phyloP scores from a whole-genome alignment of 2,797 vertebrate genomes.

The Florisuga fusca region DNA sequence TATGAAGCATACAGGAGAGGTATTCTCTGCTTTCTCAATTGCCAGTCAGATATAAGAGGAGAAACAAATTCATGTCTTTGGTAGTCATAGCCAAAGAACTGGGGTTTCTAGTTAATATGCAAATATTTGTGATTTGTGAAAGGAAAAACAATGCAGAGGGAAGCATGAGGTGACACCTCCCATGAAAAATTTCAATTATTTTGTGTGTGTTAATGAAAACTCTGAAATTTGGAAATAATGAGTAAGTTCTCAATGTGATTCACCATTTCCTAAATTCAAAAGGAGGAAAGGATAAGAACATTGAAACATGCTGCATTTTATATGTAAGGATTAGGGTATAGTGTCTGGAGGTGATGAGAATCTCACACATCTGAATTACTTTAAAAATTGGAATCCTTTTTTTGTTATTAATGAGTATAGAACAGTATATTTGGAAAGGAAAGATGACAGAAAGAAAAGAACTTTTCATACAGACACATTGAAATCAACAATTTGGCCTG shows the following conservation, averaged over 20 bases:
- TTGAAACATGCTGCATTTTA: background rate
- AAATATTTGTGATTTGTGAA: background rate
- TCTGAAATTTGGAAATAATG: background rate
- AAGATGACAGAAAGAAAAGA: background rate
- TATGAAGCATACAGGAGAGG: accelerated
- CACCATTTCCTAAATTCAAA: background rate
- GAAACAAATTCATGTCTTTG: background rate
- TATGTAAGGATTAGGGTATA: background rate
- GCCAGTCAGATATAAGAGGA: background rate
- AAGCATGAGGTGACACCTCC: background rate
- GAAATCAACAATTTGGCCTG: background rate
- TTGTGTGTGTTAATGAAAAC: background rate
- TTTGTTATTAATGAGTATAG: background rate
- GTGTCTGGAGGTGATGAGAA: background rate
- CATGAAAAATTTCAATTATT: background rate
- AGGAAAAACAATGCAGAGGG: background rate
- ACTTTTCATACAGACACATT: background rate
- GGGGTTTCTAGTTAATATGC: background rate
- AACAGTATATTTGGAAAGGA: background rate
- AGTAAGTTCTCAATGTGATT: background rate
- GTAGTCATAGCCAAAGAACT: background rate
- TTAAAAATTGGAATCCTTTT: background rate
- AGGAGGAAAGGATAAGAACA: background rate
- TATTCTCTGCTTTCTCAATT: background rate
- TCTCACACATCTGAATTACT: background rate